Conservation (phyloP, 2,888 invertebrate species). For the Oithona nana region DNA sequence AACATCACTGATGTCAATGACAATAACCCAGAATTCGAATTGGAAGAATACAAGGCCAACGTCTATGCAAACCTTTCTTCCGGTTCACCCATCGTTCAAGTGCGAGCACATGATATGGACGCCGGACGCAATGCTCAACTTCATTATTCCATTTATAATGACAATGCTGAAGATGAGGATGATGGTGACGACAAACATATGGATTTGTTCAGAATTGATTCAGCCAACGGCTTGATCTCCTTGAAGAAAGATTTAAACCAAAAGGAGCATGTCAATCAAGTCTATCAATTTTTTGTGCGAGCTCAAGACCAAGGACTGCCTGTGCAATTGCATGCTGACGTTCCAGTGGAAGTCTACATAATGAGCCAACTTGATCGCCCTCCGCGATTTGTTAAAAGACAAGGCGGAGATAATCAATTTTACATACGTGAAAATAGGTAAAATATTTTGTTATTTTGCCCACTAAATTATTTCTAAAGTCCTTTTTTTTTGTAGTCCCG, state of each 20-base stretch:
- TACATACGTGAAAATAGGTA: slow-evolving; percentile 56
- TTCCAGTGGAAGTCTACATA: slow-evolving; percentile 59
- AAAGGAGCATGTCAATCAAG: slow-evolving; percentile 39
- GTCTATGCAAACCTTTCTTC: slow-evolving; percentile 35
- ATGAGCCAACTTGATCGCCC: slow-evolving; percentile 47
- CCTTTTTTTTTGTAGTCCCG: too few species aligned
- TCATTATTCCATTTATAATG: slow-evolving; percentile 56
- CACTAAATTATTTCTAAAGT: too few species aligned
- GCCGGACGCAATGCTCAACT: slow-evolving; percentile 49
- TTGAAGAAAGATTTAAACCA: slow-evolving; percentile 27
- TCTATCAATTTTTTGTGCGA: slow-evolving; percentile 70
- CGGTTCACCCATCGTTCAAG: slow-evolving; percentile 38
- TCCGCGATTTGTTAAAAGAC: slow-evolving; percentile 51
- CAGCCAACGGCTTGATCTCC: slow-evolving; percentile 49
- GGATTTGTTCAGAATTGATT: slow-evolving; percentile 48
- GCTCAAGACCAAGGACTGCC: slow-evolving; percentile 53
- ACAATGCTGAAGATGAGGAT: slow-evolving; percentile 39
- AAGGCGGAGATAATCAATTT: slow-evolving; percentile 60
- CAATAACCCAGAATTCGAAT: slow-evolving; percentile 28
- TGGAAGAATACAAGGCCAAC: slow-evolving; percentile 28
- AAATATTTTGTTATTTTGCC: too few species aligned
- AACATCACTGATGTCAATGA: slow-evolving; percentile 25
- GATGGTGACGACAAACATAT: slow-evolving; percentile 25
- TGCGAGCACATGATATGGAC: slow-evolving; percentile 57
- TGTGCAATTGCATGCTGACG: slow-evolving; percentile 42